Conservation (phyloP, 1,140 invertebrate species). For the Teleopsis dalmanni region DNA sequence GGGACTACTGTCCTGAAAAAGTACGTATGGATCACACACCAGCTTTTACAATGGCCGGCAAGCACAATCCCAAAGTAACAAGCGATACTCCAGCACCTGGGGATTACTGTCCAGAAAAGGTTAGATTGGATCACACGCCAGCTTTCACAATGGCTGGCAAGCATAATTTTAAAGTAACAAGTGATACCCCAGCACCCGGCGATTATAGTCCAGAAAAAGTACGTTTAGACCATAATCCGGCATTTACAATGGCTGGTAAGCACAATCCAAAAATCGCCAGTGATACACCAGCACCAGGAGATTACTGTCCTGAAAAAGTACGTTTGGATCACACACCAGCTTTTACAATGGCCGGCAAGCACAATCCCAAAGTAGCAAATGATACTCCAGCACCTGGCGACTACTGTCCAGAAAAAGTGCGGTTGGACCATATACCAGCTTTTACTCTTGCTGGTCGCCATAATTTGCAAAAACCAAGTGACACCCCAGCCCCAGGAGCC, state of each 20-base stretch:
- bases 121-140: constrained; percentile 47
- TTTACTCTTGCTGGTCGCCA: constrained; percentile 49
- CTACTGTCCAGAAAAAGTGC: constrained; percentile 54
- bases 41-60: constrained; percentile 50
- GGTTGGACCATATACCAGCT: constrained; percentile 49
- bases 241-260: constrained; percentile 50
- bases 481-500: constrained; percentile 48
- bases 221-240: constrained; percentile 54
- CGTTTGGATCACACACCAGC: constrained; percentile 48
- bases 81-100: constrained; percentile 47
- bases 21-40: constrained; percentile 50
- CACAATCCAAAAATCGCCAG: constrained; percentile 53
- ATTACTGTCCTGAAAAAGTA: constrained; percentile 67
- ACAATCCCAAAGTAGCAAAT: constrained; percentile 44
- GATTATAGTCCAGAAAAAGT: constrained; percentile 57
- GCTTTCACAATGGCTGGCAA: constrained; percentile 49
- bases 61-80: constrained; percentile 42
- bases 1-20: constrained; percentile 70
- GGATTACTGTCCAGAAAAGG: constrained; percentile 55
- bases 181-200: constrained; percentile 59
- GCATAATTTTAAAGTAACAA: constrained; percentile 45
- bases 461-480: constrained; percentile 47
- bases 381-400: constrained; percentile 54
- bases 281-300: constrained; percentile 65
- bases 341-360: constrained; percentile 48